Base-by-base conservation (phyloP, 2,888 invertebrate species). In the Ceratothoa steindachneri region DNA sequence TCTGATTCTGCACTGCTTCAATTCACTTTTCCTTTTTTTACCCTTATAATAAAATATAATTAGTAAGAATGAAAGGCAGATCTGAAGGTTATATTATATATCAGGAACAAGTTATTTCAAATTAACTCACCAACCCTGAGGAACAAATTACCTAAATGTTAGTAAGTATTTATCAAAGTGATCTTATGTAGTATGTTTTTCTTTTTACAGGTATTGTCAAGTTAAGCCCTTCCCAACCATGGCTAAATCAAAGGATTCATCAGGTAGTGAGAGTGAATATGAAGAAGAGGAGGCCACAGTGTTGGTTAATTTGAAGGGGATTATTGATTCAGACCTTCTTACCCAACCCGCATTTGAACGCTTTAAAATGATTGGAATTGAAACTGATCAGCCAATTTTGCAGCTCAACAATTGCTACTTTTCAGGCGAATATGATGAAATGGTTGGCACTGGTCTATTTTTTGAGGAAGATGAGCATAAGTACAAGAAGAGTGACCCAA, bases 401-500 rank as follows among this genome's bases (percentile, higher is more conserved):
- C 77, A 77, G 31, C 65, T 77, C 1, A 73, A 77, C 24, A 77
- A 77, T 60, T 77, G 68, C 30, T 60, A 73, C 27, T 77, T 77
- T 30, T 55, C 73, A 1, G 77, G 77, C 12, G 77, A 71, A 19
- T 77, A 77, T 15, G 71, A 77, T 30, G 73, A 77, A 69, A 71
- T 73, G 9, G 51, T 73, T 24, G 77, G 77, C 7, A 77, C 77
- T 3, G 73, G 70, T 15, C 52, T 67, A 5, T 66, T 77, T 53
- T 77, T 77, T 68, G 69, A 73, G 51, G 77, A 77, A 31, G 73
- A 77, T 30, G 77, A 73, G 12, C 69, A 76, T 19, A 73, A 71
- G 51, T 19, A 52, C 5, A 71, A 73, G 12, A 73, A 77, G 27
- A 69, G 73, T 41, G 77, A 77, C 52, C 73, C 77, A 3, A 71